Percentiles rank a stretch among this genome's conserved stretches.
Conservation (phyloP, 2,888 invertebrate genomes). For the Crioceris asparagi region DNA sequence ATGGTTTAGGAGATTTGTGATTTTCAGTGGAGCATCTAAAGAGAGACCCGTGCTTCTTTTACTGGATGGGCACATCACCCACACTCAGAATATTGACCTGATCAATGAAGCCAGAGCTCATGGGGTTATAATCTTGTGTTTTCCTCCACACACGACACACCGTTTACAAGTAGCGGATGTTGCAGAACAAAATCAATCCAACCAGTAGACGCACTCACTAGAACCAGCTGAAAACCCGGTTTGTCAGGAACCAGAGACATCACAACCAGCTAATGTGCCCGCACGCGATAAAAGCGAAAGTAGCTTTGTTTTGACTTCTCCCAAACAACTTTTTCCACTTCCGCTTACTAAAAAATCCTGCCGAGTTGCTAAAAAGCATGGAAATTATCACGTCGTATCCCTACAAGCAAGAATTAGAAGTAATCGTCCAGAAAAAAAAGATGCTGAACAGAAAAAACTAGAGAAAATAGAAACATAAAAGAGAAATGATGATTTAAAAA, state of each 20-base stretch:
- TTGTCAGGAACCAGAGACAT: too few relatives aligned
- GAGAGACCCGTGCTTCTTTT: slow-evolving; percentile 4
- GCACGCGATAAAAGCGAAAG: too few relatives aligned
- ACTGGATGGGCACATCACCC: slow-evolving; percentile 8
- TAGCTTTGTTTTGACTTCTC: neutral
- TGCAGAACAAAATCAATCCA: too few relatives aligned
- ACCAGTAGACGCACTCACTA: too few relatives aligned
- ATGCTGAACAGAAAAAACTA: too few relatives aligned
- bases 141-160: slow-evolving; percentile 25
- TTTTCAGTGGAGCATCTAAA: neutral
- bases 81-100: slow-evolving; percentile 21
- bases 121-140: slow-evolving; percentile 14
- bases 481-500: too few relatives aligned
- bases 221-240: too few relatives aligned
- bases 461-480: too few relatives aligned
- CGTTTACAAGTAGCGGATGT: too few relatives aligned
- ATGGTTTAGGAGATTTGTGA: slow-evolving; percentile 9
- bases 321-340: neutral
- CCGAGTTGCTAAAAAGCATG: neutral
- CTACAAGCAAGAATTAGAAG: neutral
- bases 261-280: too few relatives aligned
- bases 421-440: too few relatives aligned
- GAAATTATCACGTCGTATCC: neutral
- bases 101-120: slow-evolving; percentile 23
- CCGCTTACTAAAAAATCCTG: neutral